Evolutionary conservation across 2,888 invertebrate species (phyloP).

Genomic region (Sclerodermus sp.): DNA sequence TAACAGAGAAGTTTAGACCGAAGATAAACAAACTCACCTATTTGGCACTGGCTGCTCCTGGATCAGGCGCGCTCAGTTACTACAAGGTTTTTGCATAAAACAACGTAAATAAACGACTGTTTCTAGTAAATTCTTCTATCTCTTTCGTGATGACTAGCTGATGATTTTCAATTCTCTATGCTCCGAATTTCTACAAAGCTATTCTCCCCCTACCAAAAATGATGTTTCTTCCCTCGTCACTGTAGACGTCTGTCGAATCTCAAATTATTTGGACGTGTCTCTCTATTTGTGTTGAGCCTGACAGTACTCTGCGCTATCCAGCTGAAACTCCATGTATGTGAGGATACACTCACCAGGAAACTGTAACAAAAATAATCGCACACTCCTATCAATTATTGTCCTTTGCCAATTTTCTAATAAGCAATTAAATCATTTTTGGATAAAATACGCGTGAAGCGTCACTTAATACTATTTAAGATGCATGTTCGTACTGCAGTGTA

Average conservation of each 20-base stretch:
- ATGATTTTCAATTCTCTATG: conserved; percentile 32
- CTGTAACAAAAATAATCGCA: conserved; percentile 62
- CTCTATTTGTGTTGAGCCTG: conserved; percentile 97
- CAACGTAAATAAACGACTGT: conserved; percentile 44
- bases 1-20: not conserved
- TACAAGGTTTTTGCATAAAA: conserved; percentile 40
- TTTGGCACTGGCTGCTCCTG: conserved; percentile 49
- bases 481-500: too few species aligned
- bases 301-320: conserved; percentile 98
- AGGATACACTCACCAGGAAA: conserved; percentile 85
- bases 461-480: too few species aligned
- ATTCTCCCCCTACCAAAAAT: not conserved
- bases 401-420: too few species aligned
- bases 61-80: conserved; percentile 44
- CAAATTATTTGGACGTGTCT: conserved; percentile 41
- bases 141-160: conserved; percentile 50
- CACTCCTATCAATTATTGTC: not conserved
- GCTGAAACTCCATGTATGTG: conserved; percentile 97
- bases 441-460: too few species aligned
- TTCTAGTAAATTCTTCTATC: conserved; percentile 49
- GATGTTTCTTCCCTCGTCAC: conserved; percentile 12
- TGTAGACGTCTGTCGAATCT: conserved; percentile 29
- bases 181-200: conserved; percentile 2
- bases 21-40: conserved; percentile 40
- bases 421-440: too few species aligned